Percentiles rank a stretch among this genome's conserved stretches.
Evolutionary conservation across 35 echinoderm and acorn worm species (phyloP).

Genomic region (Ophiothrix spiculata): DNA sequence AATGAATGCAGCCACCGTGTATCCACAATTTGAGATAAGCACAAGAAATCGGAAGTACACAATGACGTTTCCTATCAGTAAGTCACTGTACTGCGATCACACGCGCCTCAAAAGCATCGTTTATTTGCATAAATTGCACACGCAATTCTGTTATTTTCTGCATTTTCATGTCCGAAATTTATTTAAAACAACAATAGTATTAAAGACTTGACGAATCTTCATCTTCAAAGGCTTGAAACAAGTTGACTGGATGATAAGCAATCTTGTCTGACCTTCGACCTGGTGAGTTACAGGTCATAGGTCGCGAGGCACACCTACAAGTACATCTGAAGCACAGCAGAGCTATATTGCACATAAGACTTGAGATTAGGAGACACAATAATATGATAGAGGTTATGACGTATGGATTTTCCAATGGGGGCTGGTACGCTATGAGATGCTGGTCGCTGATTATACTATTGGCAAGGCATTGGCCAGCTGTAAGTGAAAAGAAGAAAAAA

Average conservation of each 20-base stretch:
- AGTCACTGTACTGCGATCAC: too few relatives aligned
- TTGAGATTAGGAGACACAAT: conserved; percentile 26
- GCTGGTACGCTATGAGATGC: conserved; percentile 25
- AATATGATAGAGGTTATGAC: conserved; percentile 36
- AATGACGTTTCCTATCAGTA: too few relatives aligned
- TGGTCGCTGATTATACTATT: conserved; percentile 27
- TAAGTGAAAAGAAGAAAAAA: background rate
- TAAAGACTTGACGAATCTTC: background rate
- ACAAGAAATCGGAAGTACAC: too few relatives aligned
- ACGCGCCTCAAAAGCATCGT: too few relatives aligned
- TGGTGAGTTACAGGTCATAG: background rate
- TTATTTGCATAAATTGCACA: too few relatives aligned
- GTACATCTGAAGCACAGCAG: conserved; percentile 73
- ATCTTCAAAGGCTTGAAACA: conserved; percentile 5
- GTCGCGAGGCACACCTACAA: conserved; percentile 14
- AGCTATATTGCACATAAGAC: conserved; percentile 73
- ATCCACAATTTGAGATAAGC: too few relatives aligned
- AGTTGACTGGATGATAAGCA: background rate
- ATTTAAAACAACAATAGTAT: too few relatives aligned
- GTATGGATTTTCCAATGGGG: conserved; percentile 52
- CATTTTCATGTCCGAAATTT: too few relatives aligned
- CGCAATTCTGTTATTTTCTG: too few relatives aligned
- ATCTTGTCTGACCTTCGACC: background rate
- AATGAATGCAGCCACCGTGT: too few relatives aligned
- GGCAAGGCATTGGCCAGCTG: conserved; percentile 84